These are phyloP conservation scores for Epirrhoe tristata DNA, from an alignment of 2,888 invertebrate species.

Conservation along the genomic window DNA sequence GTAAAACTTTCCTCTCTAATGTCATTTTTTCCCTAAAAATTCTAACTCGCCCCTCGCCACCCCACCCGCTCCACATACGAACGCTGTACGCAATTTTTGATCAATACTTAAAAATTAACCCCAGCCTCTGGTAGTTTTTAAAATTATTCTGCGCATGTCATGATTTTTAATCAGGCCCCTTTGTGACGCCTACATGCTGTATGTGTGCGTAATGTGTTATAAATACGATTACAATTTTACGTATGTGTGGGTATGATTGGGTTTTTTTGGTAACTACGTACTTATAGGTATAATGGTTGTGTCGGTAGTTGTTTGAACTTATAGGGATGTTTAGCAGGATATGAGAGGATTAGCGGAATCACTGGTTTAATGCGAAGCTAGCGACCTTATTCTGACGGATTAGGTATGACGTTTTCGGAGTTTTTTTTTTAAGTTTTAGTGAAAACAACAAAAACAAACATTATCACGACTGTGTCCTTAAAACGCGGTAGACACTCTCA, in stretches of 20 bases:
- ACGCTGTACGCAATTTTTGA: constrained; percentile 81
- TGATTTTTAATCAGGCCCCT: constrained; percentile 83
- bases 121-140: constrained; percentile 83
- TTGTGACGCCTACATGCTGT: constrained; percentile 68
- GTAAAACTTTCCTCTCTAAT: constrained; percentile 56
- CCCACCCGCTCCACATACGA: constrained; percentile 27
- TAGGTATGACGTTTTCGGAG: too few relatives aligned
- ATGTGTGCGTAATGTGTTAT: constrained; percentile 44
- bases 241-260: constrained; percentile 48
- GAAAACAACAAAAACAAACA: too few relatives aligned
- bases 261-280: constrained; percentile 49
- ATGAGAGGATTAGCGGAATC: constrained; percentile 37
- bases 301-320: constrained; percentile 27
- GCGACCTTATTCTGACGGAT: neutral
- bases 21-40: constrained; percentile 77
- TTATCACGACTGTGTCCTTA: too few relatives aligned
- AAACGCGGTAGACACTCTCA: too few relatives aligned
- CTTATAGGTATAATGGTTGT: constrained; percentile 35
- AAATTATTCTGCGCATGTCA: constrained; percentile 85
- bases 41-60: constrained; percentile 74
- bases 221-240: constrained; percentile 46
- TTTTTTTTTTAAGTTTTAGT: too few relatives aligned
- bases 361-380: constrained; percentile 21
- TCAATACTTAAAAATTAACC: constrained; percentile 86
- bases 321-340: constrained; percentile 20